Evolutionary conservation across 2,113 vertebrate species (phyloP).

Genomic region (Apodemus speciosus): DNA sequence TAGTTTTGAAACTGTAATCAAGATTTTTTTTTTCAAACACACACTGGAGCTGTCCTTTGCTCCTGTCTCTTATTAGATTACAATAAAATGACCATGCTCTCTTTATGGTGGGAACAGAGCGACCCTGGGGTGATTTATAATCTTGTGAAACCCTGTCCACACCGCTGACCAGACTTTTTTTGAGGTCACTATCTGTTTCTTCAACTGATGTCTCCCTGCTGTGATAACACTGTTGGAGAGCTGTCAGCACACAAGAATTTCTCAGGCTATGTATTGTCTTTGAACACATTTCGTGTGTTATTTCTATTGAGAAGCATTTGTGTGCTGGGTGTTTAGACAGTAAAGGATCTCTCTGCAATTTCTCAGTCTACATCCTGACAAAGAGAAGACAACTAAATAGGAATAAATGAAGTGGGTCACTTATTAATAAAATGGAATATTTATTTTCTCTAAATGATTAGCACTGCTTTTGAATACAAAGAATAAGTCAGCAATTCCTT

Average conservation of each 20-base stretch:
- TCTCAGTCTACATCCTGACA: constrained; percentile 84
- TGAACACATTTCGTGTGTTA: constrained; percentile 84
- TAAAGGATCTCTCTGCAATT: constrained; percentile 81
- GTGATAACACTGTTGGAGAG: constrained; percentile 95
- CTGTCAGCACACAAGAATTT: constrained; percentile 94
- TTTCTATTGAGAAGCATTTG: constrained; percentile 84
- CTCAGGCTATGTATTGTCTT: constrained; percentile 88
- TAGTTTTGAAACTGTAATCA: constrained; percentile 93
- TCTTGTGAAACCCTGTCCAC: constrained; percentile 93
- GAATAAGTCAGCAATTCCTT: constrained; percentile 66
- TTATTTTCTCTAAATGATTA: constrained; percentile 76
- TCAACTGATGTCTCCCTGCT: constrained; percentile 97
- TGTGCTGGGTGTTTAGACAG: constrained; percentile 84
- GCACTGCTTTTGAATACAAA: constrained; percentile 56
- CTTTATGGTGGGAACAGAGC: constrained; percentile 93
- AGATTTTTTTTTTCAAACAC: constrained; percentile 92
- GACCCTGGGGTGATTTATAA: constrained; percentile 96
- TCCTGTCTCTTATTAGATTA: constrained; percentile 95
- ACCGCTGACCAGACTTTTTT: constrained; percentile 89
- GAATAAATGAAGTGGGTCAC: constrained; percentile 79
- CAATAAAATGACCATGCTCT: constrained; percentile 88
- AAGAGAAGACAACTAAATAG: constrained; percentile 80
- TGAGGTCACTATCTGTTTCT: constrained; percentile 93
- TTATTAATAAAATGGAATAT: constrained; percentile 73
- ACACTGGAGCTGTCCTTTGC: constrained; percentile 91